Percentiles rank a stretch among this genome's conserved stretches.
phyloP scores from a whole-genome alignment of 2,888 invertebrate species.

The Mamestra brassicae region DNA sequence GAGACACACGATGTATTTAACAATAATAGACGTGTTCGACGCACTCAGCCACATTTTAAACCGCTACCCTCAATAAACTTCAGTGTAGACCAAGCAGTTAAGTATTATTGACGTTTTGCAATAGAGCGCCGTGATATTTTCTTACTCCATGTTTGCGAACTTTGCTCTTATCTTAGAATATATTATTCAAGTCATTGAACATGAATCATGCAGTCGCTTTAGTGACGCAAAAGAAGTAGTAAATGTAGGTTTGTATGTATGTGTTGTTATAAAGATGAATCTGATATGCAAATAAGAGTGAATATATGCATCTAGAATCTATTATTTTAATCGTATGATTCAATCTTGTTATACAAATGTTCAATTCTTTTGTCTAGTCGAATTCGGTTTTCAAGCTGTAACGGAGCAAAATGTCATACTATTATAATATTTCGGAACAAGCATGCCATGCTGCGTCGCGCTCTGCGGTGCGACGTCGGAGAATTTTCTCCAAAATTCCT shows the following conservation, averaged over 20 bases:
- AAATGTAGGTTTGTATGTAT: conserved; percentile 10
- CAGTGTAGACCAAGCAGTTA: conserved; percentile 18
- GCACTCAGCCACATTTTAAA: conserved; percentile 45
- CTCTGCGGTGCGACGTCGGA: conserved; percentile 15
- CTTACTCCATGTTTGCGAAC: conserved; percentile 18
- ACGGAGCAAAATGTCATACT: conserved; percentile 50
- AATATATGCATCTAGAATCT: conserved; percentile 1
- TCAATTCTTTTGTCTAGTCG: conserved; percentile 1
- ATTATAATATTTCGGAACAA: conserved; percentile 48
- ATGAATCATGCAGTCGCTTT: conserved; percentile 32
- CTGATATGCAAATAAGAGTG: conserved; percentile 4
- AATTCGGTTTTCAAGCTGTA: conserved; percentile 40
- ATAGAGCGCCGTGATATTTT: conserved; percentile 19
- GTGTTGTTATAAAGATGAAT: conserved; percentile 10
- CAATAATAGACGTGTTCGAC: conserved; percentile 38
- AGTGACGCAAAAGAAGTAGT: conserved; percentile 9
- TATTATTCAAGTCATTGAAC: conserved; percentile 45
- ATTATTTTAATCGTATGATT: not conserved
- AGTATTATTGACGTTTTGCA: conserved; percentile 38
- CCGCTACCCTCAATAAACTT: conserved; percentile 46
- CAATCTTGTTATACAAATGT: conserved; percentile 14
- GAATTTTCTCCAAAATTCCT: conserved; percentile 39
- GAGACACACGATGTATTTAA: conserved; percentile 40
- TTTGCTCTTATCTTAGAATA: conserved; percentile 41
- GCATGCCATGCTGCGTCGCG: conserved; percentile 10